Base-by-base conservation (phyloP, 2,797 vertebrate genomes). In the Nannoperca australis region DNA sequence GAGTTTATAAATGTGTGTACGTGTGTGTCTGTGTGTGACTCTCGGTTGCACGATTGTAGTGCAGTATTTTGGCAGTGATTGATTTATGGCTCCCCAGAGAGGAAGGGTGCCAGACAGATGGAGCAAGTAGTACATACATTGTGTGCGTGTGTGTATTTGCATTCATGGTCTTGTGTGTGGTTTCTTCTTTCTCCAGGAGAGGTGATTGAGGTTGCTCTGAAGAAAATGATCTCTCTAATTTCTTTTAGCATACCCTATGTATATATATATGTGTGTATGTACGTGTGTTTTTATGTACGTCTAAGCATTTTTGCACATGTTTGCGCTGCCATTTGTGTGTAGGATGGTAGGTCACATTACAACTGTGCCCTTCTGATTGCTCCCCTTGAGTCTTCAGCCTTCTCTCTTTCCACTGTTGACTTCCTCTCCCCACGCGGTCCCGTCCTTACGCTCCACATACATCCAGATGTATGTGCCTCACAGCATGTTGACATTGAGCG, bases 311-410 rank as follows among this genome's bases (percentile, higher is more conserved):
- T 69, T 86, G 78, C 83, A 85, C 20, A 20, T 83, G 72, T 69
- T 15, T 53, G 64, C 20, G 30, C 47, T 75, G 75, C 50, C 69
- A 50, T 38, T 56, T 7, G 3, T 72, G 50, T 87, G 74, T 86
- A 89, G 65, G 56, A 62, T 85, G 88, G 84, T 80, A 66, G 91
- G 70, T 87, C 81, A 72, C 82, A 76, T 95, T 93, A 92, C 90
- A 15, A 44, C 53, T 79, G 87, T 85, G 73, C 64, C 78, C 44
- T 79, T 58, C 60, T 70, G 67, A 90, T 88, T 80, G 77, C 84
- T 87, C 73, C 82, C 75, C 65, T 61, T 47, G 75, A 84, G 73
- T 83, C 83, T 27, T 82, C 42, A 78, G 77, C 72, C 51, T 80
- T 49, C 55, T 72, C 78, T 69, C 59, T 72, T 74, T 81, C 76